Evolutionary conservation across 2,113 vertebrate species (phyloP).

Genomic region (Mus spicilegus): DNA sequence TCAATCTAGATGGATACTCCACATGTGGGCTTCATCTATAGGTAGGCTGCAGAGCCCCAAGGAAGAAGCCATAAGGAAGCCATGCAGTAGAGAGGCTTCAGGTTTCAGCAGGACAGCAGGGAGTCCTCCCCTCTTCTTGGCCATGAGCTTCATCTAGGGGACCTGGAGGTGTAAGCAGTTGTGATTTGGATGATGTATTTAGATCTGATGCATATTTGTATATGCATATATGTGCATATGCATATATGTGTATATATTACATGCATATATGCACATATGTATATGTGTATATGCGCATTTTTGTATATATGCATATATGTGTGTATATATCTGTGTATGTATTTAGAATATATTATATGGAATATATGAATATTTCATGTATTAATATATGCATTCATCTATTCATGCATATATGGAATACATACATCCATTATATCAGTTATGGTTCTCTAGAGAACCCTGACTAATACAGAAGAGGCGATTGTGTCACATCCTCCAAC

Average conservation of each 20-base stretch:
- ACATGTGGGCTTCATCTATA: neutral
- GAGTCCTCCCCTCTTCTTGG: neutral
- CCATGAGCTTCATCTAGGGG: neutral
- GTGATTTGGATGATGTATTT: neutral
- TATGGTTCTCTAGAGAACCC: neutral
- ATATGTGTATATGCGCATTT: neutral
- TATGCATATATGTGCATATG: too few species aligned
- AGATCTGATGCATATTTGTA: too few species aligned
- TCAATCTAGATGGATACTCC: too few species aligned
- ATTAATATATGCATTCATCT: too few species aligned
- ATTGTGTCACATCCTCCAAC: neutral
- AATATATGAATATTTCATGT: neutral
- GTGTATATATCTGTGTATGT: neutral
- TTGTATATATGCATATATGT: too few species aligned
- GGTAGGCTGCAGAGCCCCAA: neutral
- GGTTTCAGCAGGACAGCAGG: neutral
- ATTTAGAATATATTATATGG: too few species aligned
- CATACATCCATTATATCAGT: neutral
- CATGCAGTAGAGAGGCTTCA: neutral
- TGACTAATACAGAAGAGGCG: neutral
- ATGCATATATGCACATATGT: neutral
- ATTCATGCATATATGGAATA: neutral
- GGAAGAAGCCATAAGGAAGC: neutral
- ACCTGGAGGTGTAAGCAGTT: neutral
- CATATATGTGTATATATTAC: neutral